phyloP scores from a whole-genome alignment of 2,113 vertebrate species.

The Oxyruncus cristatus region DNA sequence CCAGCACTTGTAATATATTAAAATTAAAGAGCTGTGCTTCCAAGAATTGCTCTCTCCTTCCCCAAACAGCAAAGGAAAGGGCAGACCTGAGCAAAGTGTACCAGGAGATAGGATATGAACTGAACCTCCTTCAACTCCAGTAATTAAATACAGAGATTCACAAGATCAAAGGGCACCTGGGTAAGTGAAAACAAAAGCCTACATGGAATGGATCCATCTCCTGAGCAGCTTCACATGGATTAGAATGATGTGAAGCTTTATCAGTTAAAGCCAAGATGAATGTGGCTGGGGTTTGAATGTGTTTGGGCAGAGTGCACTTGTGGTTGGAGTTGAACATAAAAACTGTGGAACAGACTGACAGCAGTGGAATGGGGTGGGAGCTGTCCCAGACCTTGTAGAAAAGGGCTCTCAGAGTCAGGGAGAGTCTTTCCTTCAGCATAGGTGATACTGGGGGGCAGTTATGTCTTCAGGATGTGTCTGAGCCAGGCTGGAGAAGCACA shows the following conservation, averaged over 20 bases:
- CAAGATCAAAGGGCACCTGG: background rate
- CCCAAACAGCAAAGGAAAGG: background rate
- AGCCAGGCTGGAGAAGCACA: background rate
- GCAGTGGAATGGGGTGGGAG: background rate
- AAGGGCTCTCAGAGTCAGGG: background rate
- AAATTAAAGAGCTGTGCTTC: conserved; percentile 34
- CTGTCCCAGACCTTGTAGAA: background rate
- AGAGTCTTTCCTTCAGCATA: background rate
- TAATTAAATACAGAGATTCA: conserved; percentile 13
- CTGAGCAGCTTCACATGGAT: background rate
- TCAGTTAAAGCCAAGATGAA: background rate
- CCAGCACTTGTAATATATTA: background rate
- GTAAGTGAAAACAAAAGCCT: background rate
- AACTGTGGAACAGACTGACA: background rate
- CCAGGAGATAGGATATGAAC: background rate
- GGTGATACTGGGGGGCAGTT: background rate
- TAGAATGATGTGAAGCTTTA: background rate
- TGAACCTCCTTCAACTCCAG: background rate
- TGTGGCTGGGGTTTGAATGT: background rate
- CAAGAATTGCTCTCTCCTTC: background rate
- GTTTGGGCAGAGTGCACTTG: background rate
- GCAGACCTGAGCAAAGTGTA: background rate
- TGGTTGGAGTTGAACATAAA: background rate
- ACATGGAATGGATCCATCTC: background rate
- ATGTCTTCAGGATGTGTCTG: background rate